phyloP scores from a whole-genome alignment of 1,140 invertebrate species.

The Drosophila nasuta region DNA sequence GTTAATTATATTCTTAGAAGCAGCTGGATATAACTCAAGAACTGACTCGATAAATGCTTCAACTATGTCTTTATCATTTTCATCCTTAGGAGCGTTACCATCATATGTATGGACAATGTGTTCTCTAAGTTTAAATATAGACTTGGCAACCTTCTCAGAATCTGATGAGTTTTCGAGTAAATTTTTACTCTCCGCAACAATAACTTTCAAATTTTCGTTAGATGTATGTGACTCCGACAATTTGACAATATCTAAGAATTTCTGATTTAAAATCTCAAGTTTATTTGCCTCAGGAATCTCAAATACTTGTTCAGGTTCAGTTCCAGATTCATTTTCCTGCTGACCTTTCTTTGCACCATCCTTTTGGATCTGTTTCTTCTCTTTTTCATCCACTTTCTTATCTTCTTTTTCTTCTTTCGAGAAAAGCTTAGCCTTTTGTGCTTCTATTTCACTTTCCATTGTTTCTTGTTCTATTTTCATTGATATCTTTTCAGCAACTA shows the following conservation, averaged over 20 bases:
- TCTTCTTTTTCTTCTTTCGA: slow-evolving; percentile 8
- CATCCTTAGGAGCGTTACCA: slow-evolving; percentile 37
- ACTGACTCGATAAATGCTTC: slow-evolving; percentile 65
- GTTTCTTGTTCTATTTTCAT: not conserved
- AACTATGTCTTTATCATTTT: slow-evolving; percentile 32
- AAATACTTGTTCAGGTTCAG: not conserved
- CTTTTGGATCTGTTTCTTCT: slow-evolving; percentile 30
- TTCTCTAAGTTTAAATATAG: slow-evolving; percentile 70
- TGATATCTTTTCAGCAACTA: slow-evolving; percentile 3
- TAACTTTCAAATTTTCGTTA: slow-evolving; percentile 16
- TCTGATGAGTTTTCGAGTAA: slow-evolving; percentile 50
- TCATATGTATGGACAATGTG: slow-evolving; percentile 81
- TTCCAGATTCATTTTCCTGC: not conserved
- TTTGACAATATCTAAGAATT: not conserved
- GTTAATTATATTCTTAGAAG: slow-evolving; percentile 42
- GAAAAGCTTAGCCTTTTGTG: not conserved
- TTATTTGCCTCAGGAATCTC: not conserved
- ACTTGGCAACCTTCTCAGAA: slow-evolving; percentile 49
- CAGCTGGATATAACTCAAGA: slow-evolving; percentile 47
- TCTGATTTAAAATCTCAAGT: not conserved
- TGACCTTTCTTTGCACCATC: slow-evolving; percentile 16
- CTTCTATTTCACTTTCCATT: slow-evolving; percentile 6
- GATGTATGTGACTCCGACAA: slow-evolving; percentile 18
- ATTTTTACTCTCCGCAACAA: slow-evolving; percentile 44
- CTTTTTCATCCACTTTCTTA: slow-evolving; percentile 1